A percentile compares a stretch with the other conserved stretches of the same genome.
Evolutionary conservation across 2,797 vertebrate species (phyloP).

Genomic region (Myotis findleyi): DNA sequence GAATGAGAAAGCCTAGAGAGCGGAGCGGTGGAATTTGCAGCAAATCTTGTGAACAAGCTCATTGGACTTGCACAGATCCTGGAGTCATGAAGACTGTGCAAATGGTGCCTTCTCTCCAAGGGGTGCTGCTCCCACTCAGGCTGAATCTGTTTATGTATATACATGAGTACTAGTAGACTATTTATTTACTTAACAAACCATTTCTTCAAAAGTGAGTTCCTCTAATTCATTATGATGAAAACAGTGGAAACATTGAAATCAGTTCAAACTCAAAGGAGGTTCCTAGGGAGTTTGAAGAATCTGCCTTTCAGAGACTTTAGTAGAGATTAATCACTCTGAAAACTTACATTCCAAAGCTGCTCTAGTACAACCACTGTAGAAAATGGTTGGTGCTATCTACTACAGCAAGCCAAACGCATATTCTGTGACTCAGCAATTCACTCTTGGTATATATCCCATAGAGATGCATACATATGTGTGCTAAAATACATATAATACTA

Average conservation of each 20-base stretch:
- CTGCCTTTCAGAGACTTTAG: neutral
- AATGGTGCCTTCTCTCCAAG: neutral
- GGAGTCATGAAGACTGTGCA: too few relatives aligned
- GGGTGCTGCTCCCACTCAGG: neutral
- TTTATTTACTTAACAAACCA: constrained; percentile 35
- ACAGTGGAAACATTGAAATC: neutral
- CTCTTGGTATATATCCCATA: neutral
- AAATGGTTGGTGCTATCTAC: neutral
- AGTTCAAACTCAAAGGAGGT: neutral
- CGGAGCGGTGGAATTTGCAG: neutral
- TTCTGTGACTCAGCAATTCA: neutral
- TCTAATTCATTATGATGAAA: constrained; percentile 9
- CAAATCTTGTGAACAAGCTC: neutral
- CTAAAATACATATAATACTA: neutral
- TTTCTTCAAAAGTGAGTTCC: neutral
- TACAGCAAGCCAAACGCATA: neutral
- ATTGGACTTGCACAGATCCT: neutral
- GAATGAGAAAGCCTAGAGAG: neutral
- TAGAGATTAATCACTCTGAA: neutral
- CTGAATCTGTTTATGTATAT: neutral
- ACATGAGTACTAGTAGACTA: neutral
- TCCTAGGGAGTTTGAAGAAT: neutral
- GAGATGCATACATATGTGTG: neutral
- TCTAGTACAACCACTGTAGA: neutral
- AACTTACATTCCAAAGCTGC: neutral